Evolutionary conservation across 2,113 vertebrate genomes (phyloP).

Genomic region (Phaethornis superciliosus): DNA sequence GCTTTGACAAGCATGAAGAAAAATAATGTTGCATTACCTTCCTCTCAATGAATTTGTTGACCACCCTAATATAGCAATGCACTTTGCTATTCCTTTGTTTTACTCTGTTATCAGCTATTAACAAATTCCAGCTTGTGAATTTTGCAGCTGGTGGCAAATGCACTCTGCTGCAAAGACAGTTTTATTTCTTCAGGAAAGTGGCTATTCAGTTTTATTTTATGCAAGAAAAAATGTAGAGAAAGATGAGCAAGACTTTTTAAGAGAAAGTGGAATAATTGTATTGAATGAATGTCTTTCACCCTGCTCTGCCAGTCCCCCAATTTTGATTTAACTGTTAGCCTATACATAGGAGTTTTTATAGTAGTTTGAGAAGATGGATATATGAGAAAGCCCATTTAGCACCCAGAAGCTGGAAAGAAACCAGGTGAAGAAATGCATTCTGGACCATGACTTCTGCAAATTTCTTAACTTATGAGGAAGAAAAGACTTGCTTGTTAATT

Average conservation of each 20-base stretch:
- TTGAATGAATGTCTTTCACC: background rate
- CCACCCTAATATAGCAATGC: background rate
- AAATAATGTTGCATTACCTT: fast-evolving
- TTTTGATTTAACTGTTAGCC: conserved; percentile 4
- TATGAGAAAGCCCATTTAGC: background rate
- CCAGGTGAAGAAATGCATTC: background rate
- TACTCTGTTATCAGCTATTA: background rate
- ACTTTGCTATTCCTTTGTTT: background rate
- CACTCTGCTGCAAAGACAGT: background rate
- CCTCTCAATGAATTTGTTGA: background rate
- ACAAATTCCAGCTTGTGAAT: background rate
- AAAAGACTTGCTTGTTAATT: background rate
- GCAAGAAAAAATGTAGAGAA: background rate
- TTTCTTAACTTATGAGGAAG: background rate
- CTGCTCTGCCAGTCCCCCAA: background rate
- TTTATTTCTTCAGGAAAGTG: background rate
- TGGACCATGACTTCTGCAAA: background rate
- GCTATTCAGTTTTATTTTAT: background rate
- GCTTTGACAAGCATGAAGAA: background rate
- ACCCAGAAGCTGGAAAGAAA: background rate
- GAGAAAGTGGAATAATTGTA: background rate
- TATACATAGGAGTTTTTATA: background rate
- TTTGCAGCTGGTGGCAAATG: background rate
- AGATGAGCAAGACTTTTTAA: background rate
- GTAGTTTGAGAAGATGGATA: background rate